Conservation (phyloP, 2,888 invertebrate species). For the Metallyticus violacea region DNA sequence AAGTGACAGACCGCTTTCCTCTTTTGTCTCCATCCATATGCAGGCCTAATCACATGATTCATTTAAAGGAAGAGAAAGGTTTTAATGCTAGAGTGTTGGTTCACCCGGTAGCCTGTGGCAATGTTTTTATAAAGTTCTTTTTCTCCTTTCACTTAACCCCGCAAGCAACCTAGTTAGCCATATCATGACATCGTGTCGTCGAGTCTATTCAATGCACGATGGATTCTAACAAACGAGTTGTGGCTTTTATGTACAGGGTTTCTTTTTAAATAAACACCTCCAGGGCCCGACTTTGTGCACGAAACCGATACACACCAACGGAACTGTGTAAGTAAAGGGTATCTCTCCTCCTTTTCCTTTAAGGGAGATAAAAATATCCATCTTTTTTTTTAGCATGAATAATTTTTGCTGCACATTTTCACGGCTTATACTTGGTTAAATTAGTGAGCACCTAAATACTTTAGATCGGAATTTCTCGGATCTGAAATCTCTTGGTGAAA, state of each 20-base stretch:
- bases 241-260: neutral
- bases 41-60: neutral
- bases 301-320: no score
- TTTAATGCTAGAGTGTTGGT: neutral
- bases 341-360: no score
- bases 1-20: neutral
- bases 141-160: neutral
- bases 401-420: no score
- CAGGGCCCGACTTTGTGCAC: neutral
- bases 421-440: no score
- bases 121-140: neutral
- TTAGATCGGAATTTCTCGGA: no score
- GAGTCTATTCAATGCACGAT: neutral
- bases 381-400: no score
- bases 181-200: neutral
- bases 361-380: no score
- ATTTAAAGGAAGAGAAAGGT: neutral
- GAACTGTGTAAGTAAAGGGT: neutral
- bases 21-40: neutral
- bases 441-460: no score
- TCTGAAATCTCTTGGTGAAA: no score
- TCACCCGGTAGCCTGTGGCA: neutral
- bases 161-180: neutral
- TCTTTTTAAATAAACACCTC: neutral
- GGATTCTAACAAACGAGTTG: neutral